phyloP scores from a whole-genome alignment of 1,140 invertebrate species.

The Solenopsis invicta region DNA sequence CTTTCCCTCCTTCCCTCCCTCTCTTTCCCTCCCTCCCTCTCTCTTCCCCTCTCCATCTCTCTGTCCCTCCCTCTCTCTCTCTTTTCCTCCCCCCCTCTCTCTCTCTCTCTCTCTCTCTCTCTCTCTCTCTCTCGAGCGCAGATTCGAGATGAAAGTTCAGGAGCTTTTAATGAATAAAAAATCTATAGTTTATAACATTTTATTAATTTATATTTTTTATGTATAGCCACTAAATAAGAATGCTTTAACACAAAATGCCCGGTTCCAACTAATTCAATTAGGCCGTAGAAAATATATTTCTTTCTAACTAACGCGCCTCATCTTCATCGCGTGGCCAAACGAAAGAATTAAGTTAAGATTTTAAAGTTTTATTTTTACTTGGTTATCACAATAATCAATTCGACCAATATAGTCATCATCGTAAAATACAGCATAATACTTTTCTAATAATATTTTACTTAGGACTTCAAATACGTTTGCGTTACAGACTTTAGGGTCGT shows the following conservation, averaged over 20 bases:
- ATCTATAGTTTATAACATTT: not conserved
- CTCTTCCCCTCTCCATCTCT: no score
- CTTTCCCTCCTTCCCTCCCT: no score
- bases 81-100: no score
- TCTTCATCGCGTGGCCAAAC: slow-evolving; percentile 15
- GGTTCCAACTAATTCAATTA: slow-evolving; percentile 3
- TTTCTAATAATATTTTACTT: slow-evolving; percentile 19
- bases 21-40: no score
- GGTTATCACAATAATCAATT: not conserved
- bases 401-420: slow-evolving; percentile 16
- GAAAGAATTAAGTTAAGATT: slow-evolving; percentile 9
- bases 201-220: slow-evolving; percentile 3
- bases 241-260: not conserved
- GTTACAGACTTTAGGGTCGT: not conserved
- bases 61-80: no score
- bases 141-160: no score
- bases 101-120: no score
- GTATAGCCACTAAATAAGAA: not conserved
- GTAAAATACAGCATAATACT: slow-evolving; percentile 16
- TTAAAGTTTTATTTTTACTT: slow-evolving; percentile 20
- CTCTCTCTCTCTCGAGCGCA: no score
- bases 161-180: no score
- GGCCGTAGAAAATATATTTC: not conserved
- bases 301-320: not conserved
- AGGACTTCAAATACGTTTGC: no score